These are phyloP conservation scores for Rhagonycha lutea DNA, from an alignment of 2,888 invertebrate genomes.

Conservation along the genomic window DNA sequence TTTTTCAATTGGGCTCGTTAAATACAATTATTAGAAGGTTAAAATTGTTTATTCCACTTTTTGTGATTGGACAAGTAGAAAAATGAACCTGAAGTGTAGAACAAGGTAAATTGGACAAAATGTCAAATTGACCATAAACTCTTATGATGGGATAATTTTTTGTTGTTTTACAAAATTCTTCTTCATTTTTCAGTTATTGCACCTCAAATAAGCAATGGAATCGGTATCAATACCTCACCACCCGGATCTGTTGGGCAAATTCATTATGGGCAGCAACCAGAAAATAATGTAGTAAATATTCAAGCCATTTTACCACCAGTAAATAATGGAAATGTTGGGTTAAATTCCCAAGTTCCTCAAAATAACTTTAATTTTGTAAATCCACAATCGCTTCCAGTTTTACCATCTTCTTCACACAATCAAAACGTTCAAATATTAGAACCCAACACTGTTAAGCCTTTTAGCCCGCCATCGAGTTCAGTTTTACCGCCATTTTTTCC, in stretches of 20 bases:
- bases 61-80: no score
- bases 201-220: neutral
- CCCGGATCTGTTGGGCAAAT: neutral
- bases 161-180: neutral
- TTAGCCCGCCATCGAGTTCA: neutral
- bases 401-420: no score
- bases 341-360: neutral
- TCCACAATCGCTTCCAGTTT: neutral
- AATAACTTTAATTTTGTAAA: neutral
- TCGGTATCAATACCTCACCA: neutral
- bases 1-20: no score
- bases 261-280: neutral
- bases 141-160: no score
- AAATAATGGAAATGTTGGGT: neutral
- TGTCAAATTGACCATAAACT: neutral
- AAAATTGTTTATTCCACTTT: no score
- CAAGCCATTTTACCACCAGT: neutral
- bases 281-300: neutral
- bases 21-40: no score
- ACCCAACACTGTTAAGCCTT: neutral
- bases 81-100: no score
- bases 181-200: neutral
- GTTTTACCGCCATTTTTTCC: neutral
- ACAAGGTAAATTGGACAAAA: no score
- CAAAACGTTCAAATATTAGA: no score